Evolutionary conservation across 2,797 vertebrate genomes (phyloP).

Genomic region (Astyanax mexicanus): DNA sequence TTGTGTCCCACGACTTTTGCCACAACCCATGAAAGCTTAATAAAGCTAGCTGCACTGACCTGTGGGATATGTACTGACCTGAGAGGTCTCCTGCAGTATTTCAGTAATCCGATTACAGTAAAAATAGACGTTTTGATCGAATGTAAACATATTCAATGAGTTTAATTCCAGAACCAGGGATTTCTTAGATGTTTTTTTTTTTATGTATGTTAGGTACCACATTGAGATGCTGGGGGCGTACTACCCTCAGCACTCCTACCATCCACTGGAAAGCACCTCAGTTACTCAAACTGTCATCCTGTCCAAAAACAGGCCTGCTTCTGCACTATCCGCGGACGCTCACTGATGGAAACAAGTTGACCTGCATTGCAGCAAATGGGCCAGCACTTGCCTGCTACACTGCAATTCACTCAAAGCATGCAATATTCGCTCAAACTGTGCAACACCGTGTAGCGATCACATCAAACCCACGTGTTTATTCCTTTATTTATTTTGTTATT

Average conservation of each 20-base stretch:
- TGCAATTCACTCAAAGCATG: neutral
- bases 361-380: neutral
- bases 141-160: too few species aligned
- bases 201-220: neutral
- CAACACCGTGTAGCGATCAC: neutral
- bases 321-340: neutral
- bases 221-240: neutral
- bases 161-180: neutral
- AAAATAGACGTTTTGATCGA: too few species aligned
- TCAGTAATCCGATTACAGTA: too few species aligned
- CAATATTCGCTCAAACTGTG: neutral
- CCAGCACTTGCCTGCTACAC: neutral
- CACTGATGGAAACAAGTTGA: neutral
- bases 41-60: too few species aligned
- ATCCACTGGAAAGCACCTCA: neutral
- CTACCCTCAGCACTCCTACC: too few species aligned
- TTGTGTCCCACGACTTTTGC: too few species aligned
- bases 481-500: too few species aligned
- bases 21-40: too few species aligned
- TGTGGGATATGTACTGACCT: too few species aligned
- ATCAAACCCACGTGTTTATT: neutral
- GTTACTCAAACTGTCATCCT: constrained; percentile 1
- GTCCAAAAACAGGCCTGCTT: neutral
- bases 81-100: too few species aligned
- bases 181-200: too few species aligned